phyloP scores from a whole-genome alignment of 2,888 invertebrate genomes.

The Leptura quadrifasciata region DNA sequence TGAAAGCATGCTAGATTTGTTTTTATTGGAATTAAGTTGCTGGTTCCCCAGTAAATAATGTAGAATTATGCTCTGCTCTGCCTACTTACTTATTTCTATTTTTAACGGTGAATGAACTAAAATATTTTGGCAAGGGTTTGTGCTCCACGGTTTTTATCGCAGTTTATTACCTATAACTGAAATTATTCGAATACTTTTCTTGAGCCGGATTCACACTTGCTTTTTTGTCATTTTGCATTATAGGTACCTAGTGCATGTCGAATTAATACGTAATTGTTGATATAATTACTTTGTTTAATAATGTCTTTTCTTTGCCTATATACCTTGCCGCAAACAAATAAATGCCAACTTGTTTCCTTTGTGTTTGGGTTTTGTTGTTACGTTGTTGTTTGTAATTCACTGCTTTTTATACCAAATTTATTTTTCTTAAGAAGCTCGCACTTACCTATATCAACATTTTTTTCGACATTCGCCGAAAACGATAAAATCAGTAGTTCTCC shows the following conservation, averaged over 20 bases:
- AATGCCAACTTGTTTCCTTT: neutral
- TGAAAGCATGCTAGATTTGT: constrained; percentile 50
- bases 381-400: no score
- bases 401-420: no score
- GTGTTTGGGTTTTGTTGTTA: no score
- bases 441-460: no score
- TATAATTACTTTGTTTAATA: neutral
- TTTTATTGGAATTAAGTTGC: constrained; percentile 41
- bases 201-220: constrained; percentile 24
- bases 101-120: constrained; percentile 67
- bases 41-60: constrained; percentile 42
- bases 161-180: constrained; percentile 3
- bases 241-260: constrained; percentile 10
- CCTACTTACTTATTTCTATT: constrained; percentile 60
- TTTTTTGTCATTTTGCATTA: constrained; percentile 15
- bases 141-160: constrained; percentile 22
- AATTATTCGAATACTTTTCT: constrained; percentile 12
- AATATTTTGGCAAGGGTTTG: constrained; percentile 58
- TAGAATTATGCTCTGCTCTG: constrained; percentile 34
- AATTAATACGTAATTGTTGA: constrained; percentile 23
- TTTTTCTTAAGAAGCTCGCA: no score
- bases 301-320: constrained; percentile 5
- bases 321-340: neutral
- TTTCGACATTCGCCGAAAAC: no score
- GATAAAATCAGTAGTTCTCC: no score